Base-by-base conservation (phyloP, 2,797 vertebrate species). In the Euthynnus affinis region DNA sequence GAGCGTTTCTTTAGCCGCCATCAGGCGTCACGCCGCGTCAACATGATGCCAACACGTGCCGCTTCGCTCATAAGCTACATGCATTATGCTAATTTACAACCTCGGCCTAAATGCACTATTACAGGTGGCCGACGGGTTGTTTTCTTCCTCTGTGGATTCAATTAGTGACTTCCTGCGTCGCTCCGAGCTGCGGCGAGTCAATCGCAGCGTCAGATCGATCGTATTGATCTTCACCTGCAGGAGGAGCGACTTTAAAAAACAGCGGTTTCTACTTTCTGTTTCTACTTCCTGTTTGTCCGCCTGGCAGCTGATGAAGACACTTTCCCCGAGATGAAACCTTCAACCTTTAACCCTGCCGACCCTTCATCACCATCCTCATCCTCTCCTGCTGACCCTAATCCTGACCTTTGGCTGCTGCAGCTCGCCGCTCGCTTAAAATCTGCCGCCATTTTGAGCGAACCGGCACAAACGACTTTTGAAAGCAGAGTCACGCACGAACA, bases 81-180 rank as follows among this genome's bases (percentile, higher is more conserved):
- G 40, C 52, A 48, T 78, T 56, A 75, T 62, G 83, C 87, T 86
- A 84, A 83, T 88, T 86, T 77, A 52, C 22, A 12, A 51, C 17
- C 20, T 60, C 22, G 2, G 34, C 59, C 52, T 42, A 53, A 37
- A 62, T 34, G 52, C 17, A 48, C 61, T 15, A 23, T 27, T 10
- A 48, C 25, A 55, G 2, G 2, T 20, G 17, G 10, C 2, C 51
- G 6, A 29, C 37, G 12, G 18, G 5, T 9, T 20, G 52, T 20
- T 69, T 56, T 29, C n/a, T 42, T 37, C 20, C 29, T 61, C 29
- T 22, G 14, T 32, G 18, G 8, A 14, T 48, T 55, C 6, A 46
- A 46, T 66, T 20, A 53, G 25, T 5, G 1, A 49, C 49, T 56
- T 84, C 42, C 59, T 60, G 52, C 57, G 62, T 51, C 51, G 14